phyloP scores from a whole-genome alignment of 2,797 vertebrate genomes.

The Potorous gilbertii region DNA sequence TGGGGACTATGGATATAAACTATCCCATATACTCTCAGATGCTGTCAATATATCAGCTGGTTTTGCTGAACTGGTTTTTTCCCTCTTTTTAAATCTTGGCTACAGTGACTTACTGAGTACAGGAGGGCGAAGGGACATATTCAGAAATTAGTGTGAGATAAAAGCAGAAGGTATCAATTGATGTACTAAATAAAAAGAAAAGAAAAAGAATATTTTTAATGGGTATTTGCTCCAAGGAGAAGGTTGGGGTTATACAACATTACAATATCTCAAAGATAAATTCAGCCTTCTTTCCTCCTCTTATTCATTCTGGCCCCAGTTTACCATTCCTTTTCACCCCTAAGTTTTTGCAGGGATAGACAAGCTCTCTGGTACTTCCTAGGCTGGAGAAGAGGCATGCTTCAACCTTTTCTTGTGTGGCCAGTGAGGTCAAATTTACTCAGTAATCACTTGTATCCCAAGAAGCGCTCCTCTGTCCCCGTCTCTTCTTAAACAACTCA shows the following conservation, averaged over 20 bases:
- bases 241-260: background rate
- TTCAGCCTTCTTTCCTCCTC: background rate
- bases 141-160: background rate
- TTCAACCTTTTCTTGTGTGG: background rate
- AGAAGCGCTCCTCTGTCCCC: background rate
- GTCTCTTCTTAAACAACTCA: conserved; percentile 22
- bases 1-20: background rate
- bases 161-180: background rate
- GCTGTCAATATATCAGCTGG: background rate
- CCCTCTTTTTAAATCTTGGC: background rate
- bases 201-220: background rate
- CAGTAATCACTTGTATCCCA: background rate
- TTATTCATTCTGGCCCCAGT: background rate
- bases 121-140: background rate
- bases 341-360: background rate
- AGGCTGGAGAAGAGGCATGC: background rate
- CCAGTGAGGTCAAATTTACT: background rate
- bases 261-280: background rate
- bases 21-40: background rate
- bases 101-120: background rate
- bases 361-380: background rate
- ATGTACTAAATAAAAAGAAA: background rate
- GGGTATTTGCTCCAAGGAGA: background rate
- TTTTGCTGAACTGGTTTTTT: background rate
- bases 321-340: background rate